Conservation (phyloP, 2,888 invertebrate species). For the Nemurella pictetii region DNA sequence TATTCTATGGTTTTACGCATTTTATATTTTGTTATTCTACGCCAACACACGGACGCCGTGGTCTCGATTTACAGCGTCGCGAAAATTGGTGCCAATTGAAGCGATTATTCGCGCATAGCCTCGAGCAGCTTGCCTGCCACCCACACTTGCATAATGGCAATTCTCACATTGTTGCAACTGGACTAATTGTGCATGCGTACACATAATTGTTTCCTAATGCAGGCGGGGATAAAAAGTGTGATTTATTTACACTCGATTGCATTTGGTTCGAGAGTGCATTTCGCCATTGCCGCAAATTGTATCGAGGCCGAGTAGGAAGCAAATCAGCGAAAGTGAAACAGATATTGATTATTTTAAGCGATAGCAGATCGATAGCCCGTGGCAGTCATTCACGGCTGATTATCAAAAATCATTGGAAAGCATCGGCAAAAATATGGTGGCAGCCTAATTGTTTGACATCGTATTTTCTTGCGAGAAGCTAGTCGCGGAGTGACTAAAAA, state of each 20-base stretch:
- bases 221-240: background rate
- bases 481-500: background rate
- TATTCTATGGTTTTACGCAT: no score
- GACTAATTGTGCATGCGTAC: background rate
- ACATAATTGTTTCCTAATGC: background rate
- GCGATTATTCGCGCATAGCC: background rate
- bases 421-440: background rate
- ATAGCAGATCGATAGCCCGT: constrained; percentile 2
- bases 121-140: background rate
- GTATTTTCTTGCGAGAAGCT: background rate
- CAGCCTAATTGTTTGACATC: background rate
- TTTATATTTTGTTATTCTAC: background rate
- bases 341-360: constrained; percentile 11
- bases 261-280: constrained; percentile 7
- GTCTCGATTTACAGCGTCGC: background rate
- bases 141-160: background rate
- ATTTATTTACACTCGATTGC: background rate
- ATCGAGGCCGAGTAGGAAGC: constrained; percentile 26
- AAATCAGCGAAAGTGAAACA: constrained; percentile 25
- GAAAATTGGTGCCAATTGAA: background rate
- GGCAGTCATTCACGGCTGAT: constrained; percentile 1
- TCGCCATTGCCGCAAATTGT: background rate
- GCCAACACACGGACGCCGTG: background rate
- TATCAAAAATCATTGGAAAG: background rate
- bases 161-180: background rate